Conservation (phyloP, 2,888 invertebrate genomes). For the Cheilosia grossa region DNA sequence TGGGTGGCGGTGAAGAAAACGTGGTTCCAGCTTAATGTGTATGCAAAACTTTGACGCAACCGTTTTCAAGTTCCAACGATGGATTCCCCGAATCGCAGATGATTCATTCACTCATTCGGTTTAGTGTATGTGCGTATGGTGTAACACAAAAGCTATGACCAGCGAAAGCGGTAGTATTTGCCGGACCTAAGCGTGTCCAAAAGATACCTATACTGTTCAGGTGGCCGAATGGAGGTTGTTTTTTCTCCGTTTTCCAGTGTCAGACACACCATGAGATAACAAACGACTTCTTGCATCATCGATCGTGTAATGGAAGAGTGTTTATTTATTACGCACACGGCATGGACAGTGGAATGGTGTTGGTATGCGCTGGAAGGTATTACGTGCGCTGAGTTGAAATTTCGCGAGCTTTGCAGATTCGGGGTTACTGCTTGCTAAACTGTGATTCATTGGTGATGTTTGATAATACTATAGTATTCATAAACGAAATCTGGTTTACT, state of each 20-base stretch:
- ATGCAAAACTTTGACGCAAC: constrained; percentile 63
- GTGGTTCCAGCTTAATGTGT: constrained; percentile 36
- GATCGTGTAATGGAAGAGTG: constrained; percentile 56
- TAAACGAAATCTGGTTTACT: constrained; percentile 37
- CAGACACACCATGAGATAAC: constrained; percentile 64
- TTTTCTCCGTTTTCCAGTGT: constrained; percentile 1
- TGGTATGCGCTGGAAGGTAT: constrained; percentile 29
- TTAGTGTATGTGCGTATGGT: constrained; percentile 11
- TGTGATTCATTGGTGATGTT: constrained; percentile 39
- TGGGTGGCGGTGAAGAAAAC: constrained; percentile 11
- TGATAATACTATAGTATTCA: constrained; percentile 7
- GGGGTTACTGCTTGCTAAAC: not conserved
- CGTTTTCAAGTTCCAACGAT: constrained; percentile 49
- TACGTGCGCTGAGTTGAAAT: constrained; percentile 36
- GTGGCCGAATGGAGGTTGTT: not conserved
- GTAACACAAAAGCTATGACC: not conserved
- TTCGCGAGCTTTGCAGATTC: constrained; percentile 1
- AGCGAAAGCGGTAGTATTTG: constrained; percentile 8
- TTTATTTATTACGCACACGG: constrained; percentile 18
- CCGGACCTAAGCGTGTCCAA: not conserved
- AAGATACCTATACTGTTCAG: not conserved
- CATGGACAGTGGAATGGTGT: not conserved
- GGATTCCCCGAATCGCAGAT: constrained; percentile 67
- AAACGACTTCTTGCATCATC: constrained; percentile 69
- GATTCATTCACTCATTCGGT: constrained; percentile 37